Percentiles rank a stretch among this genome's conserved stretches.
Conservation (phyloP, 2,113 vertebrate species). For the Hippolais icterina region DNA sequence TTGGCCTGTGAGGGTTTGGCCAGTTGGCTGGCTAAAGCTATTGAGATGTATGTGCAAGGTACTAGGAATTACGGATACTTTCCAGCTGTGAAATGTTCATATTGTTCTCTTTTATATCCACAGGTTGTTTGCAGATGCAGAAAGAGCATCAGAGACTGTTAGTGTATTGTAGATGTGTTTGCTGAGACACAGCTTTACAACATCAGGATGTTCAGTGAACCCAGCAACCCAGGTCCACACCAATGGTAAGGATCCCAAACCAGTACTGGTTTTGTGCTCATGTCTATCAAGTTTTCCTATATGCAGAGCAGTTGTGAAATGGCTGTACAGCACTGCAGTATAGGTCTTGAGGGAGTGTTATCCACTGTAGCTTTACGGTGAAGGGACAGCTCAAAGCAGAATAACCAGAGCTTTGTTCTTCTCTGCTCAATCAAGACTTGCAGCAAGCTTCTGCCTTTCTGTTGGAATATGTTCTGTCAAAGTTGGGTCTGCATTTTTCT, state of each 20-base stretch:
- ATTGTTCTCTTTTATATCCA: not conserved
- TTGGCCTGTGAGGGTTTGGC: not conserved
- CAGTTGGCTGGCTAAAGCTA: too few relatives aligned
- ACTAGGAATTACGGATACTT: not conserved
- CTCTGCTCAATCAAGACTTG: not conserved
- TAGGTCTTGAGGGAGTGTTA: not conserved
- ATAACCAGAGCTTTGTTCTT: not conserved
- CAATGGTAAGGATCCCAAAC: not conserved
- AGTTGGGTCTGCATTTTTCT: not conserved
- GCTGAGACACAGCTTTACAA: not conserved
- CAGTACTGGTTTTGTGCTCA: not conserved
- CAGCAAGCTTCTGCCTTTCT: not conserved
- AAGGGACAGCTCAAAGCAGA: not conserved
- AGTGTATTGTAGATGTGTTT: not conserved
- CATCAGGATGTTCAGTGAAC: not conserved
- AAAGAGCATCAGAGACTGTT: not conserved
- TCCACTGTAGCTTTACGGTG: not conserved
- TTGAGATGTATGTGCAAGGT: not conserved
- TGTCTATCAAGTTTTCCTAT: not conserved
- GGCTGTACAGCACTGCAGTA: not conserved
- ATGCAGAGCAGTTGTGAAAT: not conserved
- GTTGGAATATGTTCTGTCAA: not conserved
- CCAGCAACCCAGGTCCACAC: not conserved
- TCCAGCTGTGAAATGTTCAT: not conserved
- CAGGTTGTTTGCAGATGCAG: not conserved